phyloP scores from a whole-genome alignment of 2,888 invertebrate species.

The Cryptosula pallasiana region DNA sequence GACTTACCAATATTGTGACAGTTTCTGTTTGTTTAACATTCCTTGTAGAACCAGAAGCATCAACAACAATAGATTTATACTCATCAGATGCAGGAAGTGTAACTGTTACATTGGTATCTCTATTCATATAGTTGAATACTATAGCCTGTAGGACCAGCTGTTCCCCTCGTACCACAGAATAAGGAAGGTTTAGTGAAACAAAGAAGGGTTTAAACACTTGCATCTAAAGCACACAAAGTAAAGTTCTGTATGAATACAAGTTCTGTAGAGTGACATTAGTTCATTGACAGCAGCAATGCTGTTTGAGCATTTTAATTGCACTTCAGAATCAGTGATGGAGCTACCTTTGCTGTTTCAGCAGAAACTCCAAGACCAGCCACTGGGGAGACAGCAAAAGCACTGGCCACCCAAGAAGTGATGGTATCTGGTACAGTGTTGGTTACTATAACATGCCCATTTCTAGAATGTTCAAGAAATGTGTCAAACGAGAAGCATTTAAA shows the following conservation, averaged over 20 bases:
- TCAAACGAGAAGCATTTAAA: too few relatives aligned
- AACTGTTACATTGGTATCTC: conserved; percentile 57
- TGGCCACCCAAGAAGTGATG: conserved; percentile 77
- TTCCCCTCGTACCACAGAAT: conserved; percentile 82
- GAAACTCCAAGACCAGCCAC: conserved; percentile 71
- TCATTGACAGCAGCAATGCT: too few relatives aligned
- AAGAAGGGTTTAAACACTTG: conserved; percentile 79
- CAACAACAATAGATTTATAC: conserved; percentile 32
- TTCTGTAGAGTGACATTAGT: too few relatives aligned
- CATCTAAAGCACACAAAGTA: conserved; percentile 52
- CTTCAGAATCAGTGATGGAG: too few relatives aligned
- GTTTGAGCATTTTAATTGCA: too few relatives aligned
- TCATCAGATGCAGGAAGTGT: conserved; percentile 41
- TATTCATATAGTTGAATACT: conserved; percentile 79
- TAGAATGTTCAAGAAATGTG: too few relatives aligned
- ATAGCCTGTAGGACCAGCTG: conserved; percentile 79
- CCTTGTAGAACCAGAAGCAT: conserved; percentile 31
- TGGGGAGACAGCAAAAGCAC: conserved; percentile 75
- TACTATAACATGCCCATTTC: conserved; percentile 56
- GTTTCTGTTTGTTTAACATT: conserved; percentile 31
- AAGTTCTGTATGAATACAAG: not conserved
- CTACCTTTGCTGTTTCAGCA: conserved; percentile 62
- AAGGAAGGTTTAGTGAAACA: conserved; percentile 78
- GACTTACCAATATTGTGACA: conserved; percentile 33
- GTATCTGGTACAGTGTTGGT: conserved; percentile 71